A percentile compares a stretch with the other conserved stretches of the same genome.
phyloP scores from a whole-genome alignment of 2,797 vertebrate species.

The Xenops minutus region DNA sequence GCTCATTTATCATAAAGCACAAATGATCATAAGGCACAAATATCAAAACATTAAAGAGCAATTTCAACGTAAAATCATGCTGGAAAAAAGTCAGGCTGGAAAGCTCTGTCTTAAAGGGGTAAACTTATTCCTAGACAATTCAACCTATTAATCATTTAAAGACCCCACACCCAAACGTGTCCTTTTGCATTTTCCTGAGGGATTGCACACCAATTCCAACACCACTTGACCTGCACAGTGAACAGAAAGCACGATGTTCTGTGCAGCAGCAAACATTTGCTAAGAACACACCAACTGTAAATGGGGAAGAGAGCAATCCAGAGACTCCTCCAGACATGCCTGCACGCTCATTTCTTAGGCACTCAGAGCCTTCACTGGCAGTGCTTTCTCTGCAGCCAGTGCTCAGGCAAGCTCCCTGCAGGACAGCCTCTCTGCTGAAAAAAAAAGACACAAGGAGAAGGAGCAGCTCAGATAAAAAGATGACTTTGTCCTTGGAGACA shows the following conservation, averaged over 20 bases:
- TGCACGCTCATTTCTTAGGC: not conserved
- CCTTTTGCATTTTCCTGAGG: not conserved
- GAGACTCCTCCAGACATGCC: not conserved
- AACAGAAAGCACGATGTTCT: not conserved
- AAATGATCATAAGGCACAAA: not conserved
- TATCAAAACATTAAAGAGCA: not conserved
- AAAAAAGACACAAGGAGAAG: not conserved
- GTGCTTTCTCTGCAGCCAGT: not conserved
- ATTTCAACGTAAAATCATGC: not conserved
- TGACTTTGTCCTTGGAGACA: not conserved
- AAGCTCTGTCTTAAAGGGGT: not conserved
- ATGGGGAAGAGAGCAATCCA: not conserved
- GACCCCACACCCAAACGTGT: not conserved
- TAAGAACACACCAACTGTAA: not conserved
- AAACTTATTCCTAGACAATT: not conserved
- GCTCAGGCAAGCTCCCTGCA: not conserved
- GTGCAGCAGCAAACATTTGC: accelerated
- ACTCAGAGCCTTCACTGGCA: not conserved
- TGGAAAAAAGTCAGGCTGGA: not conserved
- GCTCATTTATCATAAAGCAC: not conserved
- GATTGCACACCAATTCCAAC: not conserved
- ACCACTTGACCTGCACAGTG: accelerated
- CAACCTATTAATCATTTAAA: not conserved
- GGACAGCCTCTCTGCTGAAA: not conserved
- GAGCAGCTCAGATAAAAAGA: not conserved